Evolutionary conservation across 2,113 vertebrate species (phyloP).

Genomic region (Excalfactoria chinensis): DNA sequence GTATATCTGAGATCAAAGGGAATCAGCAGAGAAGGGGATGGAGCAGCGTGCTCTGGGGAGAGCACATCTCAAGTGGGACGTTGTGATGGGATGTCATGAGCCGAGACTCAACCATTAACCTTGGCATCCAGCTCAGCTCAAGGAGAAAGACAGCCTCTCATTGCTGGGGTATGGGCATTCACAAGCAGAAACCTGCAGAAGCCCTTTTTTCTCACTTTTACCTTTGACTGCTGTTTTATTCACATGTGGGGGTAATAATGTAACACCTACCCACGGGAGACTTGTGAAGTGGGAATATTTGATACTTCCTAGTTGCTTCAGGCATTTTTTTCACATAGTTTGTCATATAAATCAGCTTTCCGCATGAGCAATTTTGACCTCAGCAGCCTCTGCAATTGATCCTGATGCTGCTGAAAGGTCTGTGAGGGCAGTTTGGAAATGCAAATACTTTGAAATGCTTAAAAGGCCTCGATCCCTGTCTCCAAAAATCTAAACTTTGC

Average conservation of each 20-base stretch:
- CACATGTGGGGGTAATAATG: background rate
- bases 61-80: rapidly evolving
- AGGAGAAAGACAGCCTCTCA: background rate
- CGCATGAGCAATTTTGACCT: slow-evolving; percentile 37
- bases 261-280: background rate
- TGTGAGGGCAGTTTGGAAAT: slow-evolving; percentile 18
- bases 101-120: background rate
- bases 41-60: background rate
- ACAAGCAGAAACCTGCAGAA: too few species aligned
- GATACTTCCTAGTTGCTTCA: background rate
- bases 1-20: background rate
- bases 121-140: background rate
- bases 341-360: slow-evolving; percentile 22
- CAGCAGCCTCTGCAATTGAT: slow-evolving; percentile 38
- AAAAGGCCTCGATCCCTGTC: background rate
- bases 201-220: background rate
- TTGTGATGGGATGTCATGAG: rapidly evolving
- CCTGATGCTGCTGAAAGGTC: slow-evolving; percentile 24
- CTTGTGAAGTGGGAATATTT: slow-evolving; percentile 43
- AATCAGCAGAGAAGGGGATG: background rate
- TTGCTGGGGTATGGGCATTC: rapidly evolving
- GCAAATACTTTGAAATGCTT: background rate
- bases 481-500: slow-evolving; percentile 4
- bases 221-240: slow-evolving; percentile 28
- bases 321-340: background rate